phyloP scores from a whole-genome alignment of 2,888 invertebrate genomes.

The Cheilosia soror region DNA sequence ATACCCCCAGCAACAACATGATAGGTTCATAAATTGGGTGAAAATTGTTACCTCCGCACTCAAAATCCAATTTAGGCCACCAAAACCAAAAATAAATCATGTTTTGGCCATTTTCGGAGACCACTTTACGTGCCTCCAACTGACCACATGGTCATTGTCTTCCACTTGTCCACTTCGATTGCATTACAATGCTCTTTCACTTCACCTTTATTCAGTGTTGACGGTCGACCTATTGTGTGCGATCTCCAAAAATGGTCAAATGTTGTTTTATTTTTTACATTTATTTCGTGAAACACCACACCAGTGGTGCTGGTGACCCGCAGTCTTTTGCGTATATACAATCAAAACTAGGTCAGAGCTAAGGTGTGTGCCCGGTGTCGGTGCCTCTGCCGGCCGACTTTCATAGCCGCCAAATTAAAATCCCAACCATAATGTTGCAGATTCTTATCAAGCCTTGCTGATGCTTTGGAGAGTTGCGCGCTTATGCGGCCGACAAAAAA shows the following conservation, averaged over 20 bases:
- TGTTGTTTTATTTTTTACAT: slow-evolving; percentile 29
- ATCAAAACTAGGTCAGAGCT: slow-evolving; percentile 63
- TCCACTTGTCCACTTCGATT: slow-evolving; percentile 52
- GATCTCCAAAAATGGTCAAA: slow-evolving; percentile 65
- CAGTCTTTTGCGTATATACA: slow-evolving; percentile 10
- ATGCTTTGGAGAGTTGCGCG: slow-evolving; percentile 29
- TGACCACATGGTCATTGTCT: slow-evolving; percentile 62
- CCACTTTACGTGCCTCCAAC: slow-evolving; percentile 30
- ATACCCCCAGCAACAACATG: neutral
- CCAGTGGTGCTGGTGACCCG: slow-evolving; percentile 44
- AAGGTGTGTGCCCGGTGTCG: slow-evolving; percentile 49
- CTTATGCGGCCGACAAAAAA: slow-evolving; percentile 35
- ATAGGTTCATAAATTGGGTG: slow-evolving; percentile 18
- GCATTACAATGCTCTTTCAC: slow-evolving; percentile 41
- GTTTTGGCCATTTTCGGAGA: slow-evolving; percentile 49
- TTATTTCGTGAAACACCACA: slow-evolving; percentile 25
- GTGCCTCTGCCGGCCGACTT: slow-evolving; percentile 35
- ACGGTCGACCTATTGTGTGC: slow-evolving; percentile 46
- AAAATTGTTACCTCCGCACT: slow-evolving; percentile 6
- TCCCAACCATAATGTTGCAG: slow-evolving; percentile 46
- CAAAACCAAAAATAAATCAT: slow-evolving; percentile 46
- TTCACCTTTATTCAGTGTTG: slow-evolving; percentile 32
- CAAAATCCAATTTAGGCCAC: slow-evolving; percentile 45
- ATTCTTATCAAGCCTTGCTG: slow-evolving; percentile 52
- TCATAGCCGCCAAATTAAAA: slow-evolving; percentile 53